Evolutionary conservation across 2,113 vertebrate genomes (phyloP), one percentile per base, ranked within the genome.

Genomic region (Sakesphorus luctuosus): DNA sequence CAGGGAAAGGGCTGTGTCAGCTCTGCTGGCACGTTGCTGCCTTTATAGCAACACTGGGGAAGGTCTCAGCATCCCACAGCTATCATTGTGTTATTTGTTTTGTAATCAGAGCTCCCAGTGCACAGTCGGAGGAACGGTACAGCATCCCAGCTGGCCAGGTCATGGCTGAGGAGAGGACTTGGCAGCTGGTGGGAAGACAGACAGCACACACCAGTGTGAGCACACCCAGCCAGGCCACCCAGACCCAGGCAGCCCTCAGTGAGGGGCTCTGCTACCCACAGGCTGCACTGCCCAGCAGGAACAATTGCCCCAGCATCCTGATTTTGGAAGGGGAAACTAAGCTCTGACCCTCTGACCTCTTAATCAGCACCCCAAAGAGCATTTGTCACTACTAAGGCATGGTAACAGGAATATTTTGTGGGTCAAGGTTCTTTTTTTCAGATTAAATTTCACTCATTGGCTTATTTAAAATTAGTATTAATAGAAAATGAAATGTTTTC

Each of bases 221-320:
- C 21, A 55, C 28, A 55, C 8, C 16, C 62, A 65, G 38, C 38
- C 62, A 21, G 40, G 29, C 63, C 63, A 33, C 40, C 40, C 65
- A 29, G 36, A 1, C 6, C 18, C 5, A 2, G 25, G 63, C 29
- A 17, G 47, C 23, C 62, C 47, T 28, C 1, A 7, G 50, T 2
- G 1, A 13, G 8, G 16, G 8, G 50, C 29, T 69, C 33, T 11
- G 35, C 31, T 26, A 40, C 52, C 59, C 26, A 7, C 2, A 2
- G 21, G 11, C 13, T 26, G 6, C 33, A 6, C 8, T 0, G 9
- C 66, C 29, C 7, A 26, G 16, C 38, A 18, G 55, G 25, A 84
- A 20, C 1, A 0, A 25, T 3, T 11, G 26, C 11, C 26, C 24
- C 35, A 65, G 40, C 26, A 1, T 14, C n/a, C 29, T 9, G 3